A percentile compares a stretch with the other conserved stretches of the same genome.
These are phyloP conservation scores for Alcedo atthis DNA, from an alignment of 2,797 vertebrate genomes.

Conservation along the genomic window DNA sequence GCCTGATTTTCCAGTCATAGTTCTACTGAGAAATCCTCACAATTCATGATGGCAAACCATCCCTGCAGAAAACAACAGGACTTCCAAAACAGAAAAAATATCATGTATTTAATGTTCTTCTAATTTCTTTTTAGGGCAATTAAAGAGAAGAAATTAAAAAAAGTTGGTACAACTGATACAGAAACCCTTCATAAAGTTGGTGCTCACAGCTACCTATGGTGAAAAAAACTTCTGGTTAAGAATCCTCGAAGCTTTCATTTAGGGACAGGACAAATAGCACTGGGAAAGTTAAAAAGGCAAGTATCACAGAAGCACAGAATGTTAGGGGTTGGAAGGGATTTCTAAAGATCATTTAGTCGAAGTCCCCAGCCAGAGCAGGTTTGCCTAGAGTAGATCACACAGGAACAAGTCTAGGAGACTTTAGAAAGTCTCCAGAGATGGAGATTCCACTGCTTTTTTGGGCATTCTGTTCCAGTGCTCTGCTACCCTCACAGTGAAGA, in stretches of 20 bases:
- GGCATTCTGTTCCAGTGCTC: too few species aligned
- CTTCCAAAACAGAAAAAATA: background rate
- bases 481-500: too few species aligned
- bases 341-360: too few species aligned
- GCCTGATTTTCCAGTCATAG: background rate
- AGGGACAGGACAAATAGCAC: background rate
- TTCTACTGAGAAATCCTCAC: background rate
- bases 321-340: too few species aligned
- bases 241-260: background rate
- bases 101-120: background rate
- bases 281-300: background rate
- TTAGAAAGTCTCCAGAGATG: too few species aligned
- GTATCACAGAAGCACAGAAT: too few species aligned
- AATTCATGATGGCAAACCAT: background rate
- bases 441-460: too few species aligned
- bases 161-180: background rate
- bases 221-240: background rate
- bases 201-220: background rate
- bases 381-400: too few species aligned
- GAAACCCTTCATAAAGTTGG: background rate
- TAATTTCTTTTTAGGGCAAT: background rate
- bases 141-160: background rate
- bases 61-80: background rate
- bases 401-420: too few species aligned
- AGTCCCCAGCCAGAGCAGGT: too few species aligned